Evolutionary conservation across 2,113 vertebrate genomes (phyloP), one percentile per base, ranked within the genome.

Genomic region (Barnardius zonarius): DNA sequence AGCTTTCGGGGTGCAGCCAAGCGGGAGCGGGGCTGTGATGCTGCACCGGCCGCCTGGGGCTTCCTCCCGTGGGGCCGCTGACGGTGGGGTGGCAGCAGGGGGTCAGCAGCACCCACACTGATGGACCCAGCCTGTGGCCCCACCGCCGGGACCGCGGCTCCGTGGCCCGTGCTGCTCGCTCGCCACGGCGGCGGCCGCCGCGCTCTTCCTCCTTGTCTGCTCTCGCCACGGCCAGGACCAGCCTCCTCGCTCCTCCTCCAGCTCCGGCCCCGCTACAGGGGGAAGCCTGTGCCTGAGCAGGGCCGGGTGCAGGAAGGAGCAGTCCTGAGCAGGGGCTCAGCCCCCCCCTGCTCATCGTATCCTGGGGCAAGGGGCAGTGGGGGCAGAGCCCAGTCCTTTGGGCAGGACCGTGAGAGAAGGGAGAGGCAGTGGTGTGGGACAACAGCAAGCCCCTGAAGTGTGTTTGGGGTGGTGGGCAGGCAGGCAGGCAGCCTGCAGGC

Each of bases 181-280:
- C 80, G 8, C 59, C 73, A 23, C 89, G 8, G 13, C 25, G 4
- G 73, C 39, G 6, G 24, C 51, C 7, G 8, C 88, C 8, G 12
- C 2, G 51, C 75, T 88, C 96, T 91, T 95, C 94, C 95, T 96
- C 92, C 91, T 92, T 16, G 83, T 62, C 64, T 2, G 83, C 89
- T 72, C 89, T 23, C 81, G 30, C 17, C 51, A 5, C 49, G 8
- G 66, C 63, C 54, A 7, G 49, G 48, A 48, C 81, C 89, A 16
- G 83, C 86, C 83, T 83, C 88, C 88, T 93, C 55, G 88, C 94
- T 92, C 94, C 95, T 94, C 96, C 96, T 95, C 94, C 92, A 0
- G 30, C 94, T 52, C 73, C 67, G 33, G 88, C 83, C 61, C 84
- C 8, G 70, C 77, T 2, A 4, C 7, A 6, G 51, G 86, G 78